Evolutionary conservation across 2,888 invertebrate genomes (phyloP).

Genomic region (Chrysolina americana): DNA sequence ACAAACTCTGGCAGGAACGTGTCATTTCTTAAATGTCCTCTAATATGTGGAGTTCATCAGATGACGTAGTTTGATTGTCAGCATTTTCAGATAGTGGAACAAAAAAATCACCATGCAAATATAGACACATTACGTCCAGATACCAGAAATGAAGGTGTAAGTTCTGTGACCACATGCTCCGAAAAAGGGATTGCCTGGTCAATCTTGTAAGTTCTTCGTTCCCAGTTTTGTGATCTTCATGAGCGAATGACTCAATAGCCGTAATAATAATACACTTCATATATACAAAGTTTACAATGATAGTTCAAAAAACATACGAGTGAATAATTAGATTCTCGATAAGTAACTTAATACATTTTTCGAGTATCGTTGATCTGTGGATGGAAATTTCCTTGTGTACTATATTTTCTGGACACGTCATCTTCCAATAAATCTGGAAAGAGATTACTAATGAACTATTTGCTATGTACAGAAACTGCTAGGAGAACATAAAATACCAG

Average conservation of each 20-base stretch:
- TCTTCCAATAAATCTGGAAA: no score
- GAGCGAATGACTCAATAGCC: constrained; percentile 34
- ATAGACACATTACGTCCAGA: constrained; percentile 45
- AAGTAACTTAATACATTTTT: constrained; percentile 57
- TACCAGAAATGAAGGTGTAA: constrained; percentile 43
- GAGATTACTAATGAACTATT: no score
- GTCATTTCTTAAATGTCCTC: constrained; percentile 38
- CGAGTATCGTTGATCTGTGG: constrained; percentile 62
- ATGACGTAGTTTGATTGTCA: constrained; percentile 19
- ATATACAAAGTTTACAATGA: no score
- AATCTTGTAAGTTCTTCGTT: constrained; percentile 26
- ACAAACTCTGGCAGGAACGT: constrained; percentile 33
- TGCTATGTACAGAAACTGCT: background rate
- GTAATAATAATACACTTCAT: no score
- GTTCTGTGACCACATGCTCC: constrained; percentile 44
- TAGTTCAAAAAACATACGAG: no score
- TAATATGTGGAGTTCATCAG: constrained; percentile 23
- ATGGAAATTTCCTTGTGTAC: constrained; percentile 56
- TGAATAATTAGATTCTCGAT: no score
- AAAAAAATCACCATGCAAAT: constrained; percentile 43
- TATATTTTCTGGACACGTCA: constrained; percentile 46
- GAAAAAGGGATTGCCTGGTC: constrained; percentile 44
- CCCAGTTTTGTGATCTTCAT: constrained; percentile 37
- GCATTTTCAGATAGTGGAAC: constrained; percentile 42
- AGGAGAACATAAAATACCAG: constrained; percentile 6